phyloP scores from a whole-genome alignment of 2,113 vertebrate species.

The Salvelinus sp. region DNA sequence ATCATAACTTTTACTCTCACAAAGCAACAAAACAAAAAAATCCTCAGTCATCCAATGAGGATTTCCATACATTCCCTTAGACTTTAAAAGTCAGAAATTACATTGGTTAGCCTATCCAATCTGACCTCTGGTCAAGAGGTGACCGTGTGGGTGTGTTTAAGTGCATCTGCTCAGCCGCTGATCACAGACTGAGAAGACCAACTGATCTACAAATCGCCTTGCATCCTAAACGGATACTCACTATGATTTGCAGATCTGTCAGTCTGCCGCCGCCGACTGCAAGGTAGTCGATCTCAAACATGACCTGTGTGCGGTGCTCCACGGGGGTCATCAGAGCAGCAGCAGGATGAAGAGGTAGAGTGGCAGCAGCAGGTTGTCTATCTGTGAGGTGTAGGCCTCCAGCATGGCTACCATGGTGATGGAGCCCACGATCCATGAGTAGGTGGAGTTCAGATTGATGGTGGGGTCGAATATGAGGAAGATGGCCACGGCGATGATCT shows the following conservation, averaged over 20 bases:
- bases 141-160: too few species aligned
- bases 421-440: constrained; percentile 89
- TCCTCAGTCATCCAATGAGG: neutral
- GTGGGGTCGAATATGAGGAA: constrained; percentile 90
- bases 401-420: constrained; percentile 88
- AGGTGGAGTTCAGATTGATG: constrained; percentile 89
- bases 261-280: too few species aligned
- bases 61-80: neutral
- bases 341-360: constrained; percentile 94
- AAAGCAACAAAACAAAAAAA: neutral
- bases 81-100: neutral
- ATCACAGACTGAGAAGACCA: too few species aligned
- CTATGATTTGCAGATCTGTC: too few species aligned
- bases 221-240: too few species aligned
- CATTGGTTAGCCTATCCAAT: neutral
- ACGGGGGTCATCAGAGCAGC: constrained; percentile 75
- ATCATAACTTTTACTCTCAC: neutral
- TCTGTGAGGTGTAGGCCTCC: constrained; percentile 94
- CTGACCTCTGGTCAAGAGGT: too few species aligned
- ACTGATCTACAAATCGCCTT: too few species aligned
- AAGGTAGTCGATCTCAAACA: neutral
- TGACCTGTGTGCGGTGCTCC: neutral
- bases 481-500: constrained; percentile 92
- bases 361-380: constrained; percentile 94
- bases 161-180: too few species aligned